Percentiles rank a stretch among this genome's conserved stretches.
Conservation (phyloP, 2,888 invertebrate species). For the Gisinianus flammeolus region DNA sequence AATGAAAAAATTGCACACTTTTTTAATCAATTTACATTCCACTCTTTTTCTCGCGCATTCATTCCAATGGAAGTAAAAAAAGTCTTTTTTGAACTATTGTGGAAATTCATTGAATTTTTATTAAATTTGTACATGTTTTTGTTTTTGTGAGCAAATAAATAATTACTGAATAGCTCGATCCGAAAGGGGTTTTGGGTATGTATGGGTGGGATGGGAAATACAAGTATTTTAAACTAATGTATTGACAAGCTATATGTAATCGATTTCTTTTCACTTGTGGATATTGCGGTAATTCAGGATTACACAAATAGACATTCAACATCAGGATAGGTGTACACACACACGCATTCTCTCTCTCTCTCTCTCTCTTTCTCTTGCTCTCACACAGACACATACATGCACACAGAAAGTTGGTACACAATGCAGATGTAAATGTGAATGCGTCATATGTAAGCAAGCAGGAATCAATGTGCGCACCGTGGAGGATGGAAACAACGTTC, state of each 20-base stretch:
- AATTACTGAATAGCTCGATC: too few relatives aligned
- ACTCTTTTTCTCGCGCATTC: too few relatives aligned
- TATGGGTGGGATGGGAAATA: too few relatives aligned
- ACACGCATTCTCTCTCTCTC: too few relatives aligned
- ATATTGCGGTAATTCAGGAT: slow-evolving; percentile 13
- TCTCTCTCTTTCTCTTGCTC: not conserved
- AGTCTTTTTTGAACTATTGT: too few relatives aligned
- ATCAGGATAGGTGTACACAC: not conserved
- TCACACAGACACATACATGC: not conserved
- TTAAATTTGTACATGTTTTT: too few relatives aligned
- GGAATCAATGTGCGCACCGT: slow-evolving; percentile 27
- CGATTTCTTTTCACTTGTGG: slow-evolving; percentile 16
- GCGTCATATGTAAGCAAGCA: slow-evolving; percentile 29
- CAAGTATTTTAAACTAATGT: not conserved
- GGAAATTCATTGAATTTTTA: too few relatives aligned
- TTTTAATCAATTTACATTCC: too few relatives aligned
- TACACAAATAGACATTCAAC: not conserved
- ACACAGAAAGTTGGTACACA: not conserved
- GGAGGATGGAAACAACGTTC: slow-evolving; percentile 19
- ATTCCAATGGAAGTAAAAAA: too few relatives aligned
- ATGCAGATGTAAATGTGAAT: slow-evolving; percentile 25
- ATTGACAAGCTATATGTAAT: not conserved
- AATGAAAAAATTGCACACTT: too few relatives aligned
- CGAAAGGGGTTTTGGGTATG: too few relatives aligned
- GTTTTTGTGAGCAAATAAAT: too few relatives aligned